Conservation (phyloP, 2,888 invertebrate genomes). For the Hyposoter didymator region DNA sequence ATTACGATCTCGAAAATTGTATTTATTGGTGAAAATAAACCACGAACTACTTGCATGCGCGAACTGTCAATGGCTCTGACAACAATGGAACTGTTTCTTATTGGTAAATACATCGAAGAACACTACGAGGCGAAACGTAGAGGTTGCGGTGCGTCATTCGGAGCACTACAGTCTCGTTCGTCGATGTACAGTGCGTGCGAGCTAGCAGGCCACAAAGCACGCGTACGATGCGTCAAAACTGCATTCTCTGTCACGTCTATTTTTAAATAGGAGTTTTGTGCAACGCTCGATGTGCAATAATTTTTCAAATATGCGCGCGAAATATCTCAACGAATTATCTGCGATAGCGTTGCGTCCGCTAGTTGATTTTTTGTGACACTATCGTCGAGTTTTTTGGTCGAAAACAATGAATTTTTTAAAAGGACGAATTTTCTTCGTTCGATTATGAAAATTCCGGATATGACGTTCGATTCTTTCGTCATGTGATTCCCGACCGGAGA, state of each 20-base stretch:
- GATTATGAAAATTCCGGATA: too few relatives aligned
- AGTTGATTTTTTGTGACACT: too few relatives aligned
- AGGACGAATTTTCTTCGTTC: too few relatives aligned
- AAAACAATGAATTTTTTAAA: too few relatives aligned
- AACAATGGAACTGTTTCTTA: constrained; percentile 19
- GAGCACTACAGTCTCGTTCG: background rate
- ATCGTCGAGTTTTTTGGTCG: too few relatives aligned
- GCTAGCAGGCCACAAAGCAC: background rate
- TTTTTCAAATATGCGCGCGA: background rate
- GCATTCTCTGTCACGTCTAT: constrained; percentile 8
- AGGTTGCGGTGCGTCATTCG: constrained; percentile 11
- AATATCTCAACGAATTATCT: background rate
- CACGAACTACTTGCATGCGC: background rate
- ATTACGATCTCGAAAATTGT: background rate
- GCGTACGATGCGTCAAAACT: background rate
- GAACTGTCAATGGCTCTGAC: constrained; percentile 1
- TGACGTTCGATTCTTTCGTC: background rate
- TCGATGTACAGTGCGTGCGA: background rate
- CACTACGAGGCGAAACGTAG: background rate
- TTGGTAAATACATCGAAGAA: background rate
- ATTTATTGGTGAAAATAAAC: background rate
- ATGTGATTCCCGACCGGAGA: background rate
- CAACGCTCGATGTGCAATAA: background rate
- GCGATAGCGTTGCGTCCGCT: background rate
- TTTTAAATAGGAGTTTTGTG: background rate